Evolutionary conservation across 2,888 invertebrate species (phyloP).

Genomic region (Campoletis raptor): DNA sequence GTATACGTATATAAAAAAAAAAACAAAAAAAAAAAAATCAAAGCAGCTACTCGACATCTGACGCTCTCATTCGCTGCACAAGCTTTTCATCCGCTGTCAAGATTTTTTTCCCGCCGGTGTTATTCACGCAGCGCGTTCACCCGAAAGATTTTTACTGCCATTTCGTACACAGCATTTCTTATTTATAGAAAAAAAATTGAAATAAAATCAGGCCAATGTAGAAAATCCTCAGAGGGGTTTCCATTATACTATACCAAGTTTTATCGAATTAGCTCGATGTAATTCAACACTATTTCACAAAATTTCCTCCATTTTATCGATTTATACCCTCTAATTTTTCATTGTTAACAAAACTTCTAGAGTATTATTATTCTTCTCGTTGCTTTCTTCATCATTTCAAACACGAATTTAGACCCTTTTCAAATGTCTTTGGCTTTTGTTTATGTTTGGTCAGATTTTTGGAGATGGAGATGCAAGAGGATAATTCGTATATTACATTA

Average conservation of each 20-base stretch:
- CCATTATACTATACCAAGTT: conserved; percentile 61
- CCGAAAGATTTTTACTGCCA: conserved; percentile 42
- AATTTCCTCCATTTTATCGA: conserved; percentile 49
- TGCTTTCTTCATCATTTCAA: background rate
- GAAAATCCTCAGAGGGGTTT: conserved; percentile 48
- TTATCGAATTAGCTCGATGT: conserved; percentile 79
- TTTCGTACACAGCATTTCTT: background rate
- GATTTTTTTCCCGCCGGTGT: conserved; percentile 30
- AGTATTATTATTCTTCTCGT: background rate
- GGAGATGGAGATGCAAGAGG: conserved; percentile 38
- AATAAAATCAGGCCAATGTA: conserved; percentile 50
- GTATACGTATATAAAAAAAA: conserved; percentile 39
- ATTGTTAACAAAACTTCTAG: conserved; percentile 19
- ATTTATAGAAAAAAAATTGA: conserved; percentile 30
- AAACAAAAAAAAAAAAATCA: conserved; percentile 61
- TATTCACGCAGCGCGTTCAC: conserved; percentile 51
- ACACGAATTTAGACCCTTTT: background rate
- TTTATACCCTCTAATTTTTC: conserved; percentile 22
- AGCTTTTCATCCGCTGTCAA: conserved; percentile 59
- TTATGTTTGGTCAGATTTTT: background rate
- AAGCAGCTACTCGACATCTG: conserved; percentile 61
- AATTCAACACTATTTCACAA: conserved; percentile 73
- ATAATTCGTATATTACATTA: conserved; percentile 61
- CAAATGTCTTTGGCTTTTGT: background rate
- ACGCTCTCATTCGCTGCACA: conserved; percentile 47